Base-by-base conservation (phyloP, 2,888 invertebrate genomes). In the Callyntrura sp. region DNA sequence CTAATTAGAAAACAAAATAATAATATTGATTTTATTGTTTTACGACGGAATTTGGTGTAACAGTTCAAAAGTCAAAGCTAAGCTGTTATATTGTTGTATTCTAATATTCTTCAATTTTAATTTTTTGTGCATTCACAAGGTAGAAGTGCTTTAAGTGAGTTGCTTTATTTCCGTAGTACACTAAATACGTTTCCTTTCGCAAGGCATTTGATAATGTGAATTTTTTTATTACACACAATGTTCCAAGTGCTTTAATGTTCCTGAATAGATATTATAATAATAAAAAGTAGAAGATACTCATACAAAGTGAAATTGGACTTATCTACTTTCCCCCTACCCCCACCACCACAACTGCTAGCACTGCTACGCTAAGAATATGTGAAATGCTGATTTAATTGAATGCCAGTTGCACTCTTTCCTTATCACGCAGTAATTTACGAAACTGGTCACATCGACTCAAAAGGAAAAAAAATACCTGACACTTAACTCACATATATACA, bases 381-480 rank as follows among this genome's bases (percentile, higher is more conserved):
- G 4, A 65, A 23, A n/a, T 70, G 43, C 70, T 78, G 78, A 86
- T 55, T 86, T 73, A 85, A 78, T 78, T 51, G 51, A 57, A 57
- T 78, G 78, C n/a, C 35, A 76, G 28, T 78, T 2, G 12, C 25
- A 76, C 25, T 48, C 43, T 73, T 43, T 76, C 45, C 70, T 81
- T 87, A 87, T 87, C 87, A 68, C 6, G 35, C 3, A n/a, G 73
- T 48, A 88, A 81, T 83, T 88, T 73, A 45, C 28, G 65, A 86
- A 86, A 86, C 78, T 86, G 86, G 86, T 86, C 86, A 86, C 79
- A 86, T 86, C 57, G 70, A 20, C 70, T 55, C 55, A 14, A 28
- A 55, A 57, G 14, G 25, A 45, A 78, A 78, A 55, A 57, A 25
- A 35, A 14, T 17, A 14, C 14, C 62, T 23, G 17, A 35, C 35